Conservation (phyloP, 2,888 invertebrate genomes). For the Julus scanicus region DNA sequence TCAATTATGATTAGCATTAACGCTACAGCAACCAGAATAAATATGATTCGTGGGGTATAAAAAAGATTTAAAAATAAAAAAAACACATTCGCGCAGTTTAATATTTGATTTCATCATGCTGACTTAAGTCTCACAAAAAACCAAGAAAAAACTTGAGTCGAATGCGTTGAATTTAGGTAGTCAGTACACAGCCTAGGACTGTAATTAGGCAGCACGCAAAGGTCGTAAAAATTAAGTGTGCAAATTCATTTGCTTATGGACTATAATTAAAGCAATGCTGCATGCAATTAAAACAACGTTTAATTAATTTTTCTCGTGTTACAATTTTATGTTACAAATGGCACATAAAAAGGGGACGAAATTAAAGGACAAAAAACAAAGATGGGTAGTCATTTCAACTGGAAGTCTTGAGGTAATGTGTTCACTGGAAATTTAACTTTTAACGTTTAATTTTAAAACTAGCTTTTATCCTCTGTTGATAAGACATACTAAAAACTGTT, state of each 20-base stretch:
- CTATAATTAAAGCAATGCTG: slow-evolving; percentile 12
- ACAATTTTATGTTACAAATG: neutral
- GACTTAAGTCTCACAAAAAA: neutral
- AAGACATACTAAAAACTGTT: no score
- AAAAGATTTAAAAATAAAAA: neutral
- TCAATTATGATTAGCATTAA: slow-evolving; percentile 44
- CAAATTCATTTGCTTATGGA: neutral
- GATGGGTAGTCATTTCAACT: neutral
- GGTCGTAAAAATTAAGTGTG: slow-evolving; percentile 14
- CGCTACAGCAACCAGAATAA: slow-evolving; percentile 51
- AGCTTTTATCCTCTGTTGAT: neutral
- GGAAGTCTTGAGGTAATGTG: neutral
- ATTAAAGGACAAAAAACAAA: neutral
- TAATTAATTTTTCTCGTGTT: slow-evolving; percentile 2
- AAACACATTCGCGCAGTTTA: neutral
- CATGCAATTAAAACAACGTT: slow-evolving; percentile 9
- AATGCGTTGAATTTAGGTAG: neutral
- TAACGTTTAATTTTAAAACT: neutral
- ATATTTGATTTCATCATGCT: neutral
- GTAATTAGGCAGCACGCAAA: slow-evolving; percentile 1
- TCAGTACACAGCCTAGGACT: neutral
- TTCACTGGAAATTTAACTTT: neutral
- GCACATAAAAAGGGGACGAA: neutral
- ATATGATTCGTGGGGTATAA: neutral
- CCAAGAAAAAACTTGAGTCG: neutral